A percentile compares a stretch with the other conserved stretches of the same genome.
Evolutionary conservation across 2,888 invertebrate genomes (phyloP).

Genomic region (Salticus scenicus): DNA sequence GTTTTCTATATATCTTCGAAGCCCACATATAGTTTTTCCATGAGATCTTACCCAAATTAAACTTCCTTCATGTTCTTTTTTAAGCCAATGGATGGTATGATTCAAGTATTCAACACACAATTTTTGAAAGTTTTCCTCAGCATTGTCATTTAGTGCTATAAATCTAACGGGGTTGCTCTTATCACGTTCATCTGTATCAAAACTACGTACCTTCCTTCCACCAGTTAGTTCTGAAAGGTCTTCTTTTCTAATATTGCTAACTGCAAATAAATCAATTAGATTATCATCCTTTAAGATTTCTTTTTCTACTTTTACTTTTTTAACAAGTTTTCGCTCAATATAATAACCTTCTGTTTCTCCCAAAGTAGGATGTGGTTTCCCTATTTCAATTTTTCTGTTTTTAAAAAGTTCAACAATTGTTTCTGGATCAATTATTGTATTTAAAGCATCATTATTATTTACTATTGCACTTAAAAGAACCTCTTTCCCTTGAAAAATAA

Average conservation of each 20-base stretch:
- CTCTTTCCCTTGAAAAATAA: not conserved
- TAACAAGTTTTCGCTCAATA: not conserved
- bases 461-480: not conserved
- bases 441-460: not conserved
- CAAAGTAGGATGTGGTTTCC: not conserved
- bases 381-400: not conserved
- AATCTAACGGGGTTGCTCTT: not conserved
- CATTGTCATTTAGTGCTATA: not conserved
- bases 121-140: not conserved
- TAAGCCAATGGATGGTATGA: conserved; percentile 1
- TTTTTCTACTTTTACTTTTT: conserved; percentile 3
- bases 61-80: not conserved
- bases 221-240: not conserved
- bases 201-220: too few species aligned
- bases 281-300: not conserved
- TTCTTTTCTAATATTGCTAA: not conserved
- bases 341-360: not conserved
- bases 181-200: not conserved
- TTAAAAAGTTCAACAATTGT: not conserved
- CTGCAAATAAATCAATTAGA: not conserved
- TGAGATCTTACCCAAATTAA: conserved; percentile 14
- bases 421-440: not conserved
- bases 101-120: not conserved
- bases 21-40: not conserved
- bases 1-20: conserved; percentile 8